Evolutionary conservation across 2,113 vertebrate genomes (phyloP).

Genomic region (Psittacus erithacus): DNA sequence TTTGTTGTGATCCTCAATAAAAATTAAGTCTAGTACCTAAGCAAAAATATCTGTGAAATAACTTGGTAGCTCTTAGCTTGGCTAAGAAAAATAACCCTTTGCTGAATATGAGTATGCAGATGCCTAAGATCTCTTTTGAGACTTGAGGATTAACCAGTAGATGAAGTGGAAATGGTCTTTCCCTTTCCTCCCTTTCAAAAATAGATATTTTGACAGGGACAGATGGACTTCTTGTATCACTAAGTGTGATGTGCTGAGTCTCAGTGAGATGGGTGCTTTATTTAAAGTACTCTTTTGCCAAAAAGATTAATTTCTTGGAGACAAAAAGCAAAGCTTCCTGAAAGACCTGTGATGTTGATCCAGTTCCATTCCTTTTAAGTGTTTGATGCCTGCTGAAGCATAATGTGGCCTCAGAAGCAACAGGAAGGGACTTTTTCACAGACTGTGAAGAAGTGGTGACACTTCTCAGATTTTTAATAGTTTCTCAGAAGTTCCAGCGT

Average conservation of each 20-base stretch:
- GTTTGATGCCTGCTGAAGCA: neutral
- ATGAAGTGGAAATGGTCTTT: neutral
- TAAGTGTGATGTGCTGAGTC: neutral
- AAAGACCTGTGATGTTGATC: conserved; percentile 38
- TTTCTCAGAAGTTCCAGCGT: conserved; percentile 32
- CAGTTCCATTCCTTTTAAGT: conserved; percentile 28
- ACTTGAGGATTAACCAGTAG: neutral
- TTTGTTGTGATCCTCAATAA: neutral
- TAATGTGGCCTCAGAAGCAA: conserved; percentile 21
- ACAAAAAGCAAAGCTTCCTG: conserved; percentile 2
- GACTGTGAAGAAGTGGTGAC: conserved; percentile 22
- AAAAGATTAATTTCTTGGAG: conserved; percentile 29
- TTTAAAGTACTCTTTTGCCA: conserved; percentile 39
- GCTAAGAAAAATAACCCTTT: neutral
- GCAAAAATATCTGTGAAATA: neutral
- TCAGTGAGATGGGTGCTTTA: neutral
- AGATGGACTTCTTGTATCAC: neutral
- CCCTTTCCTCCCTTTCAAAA: neutral
- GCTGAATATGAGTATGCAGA: neutral
- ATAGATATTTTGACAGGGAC: neutral
- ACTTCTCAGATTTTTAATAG: conserved; percentile 36
- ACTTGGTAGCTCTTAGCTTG: neutral
- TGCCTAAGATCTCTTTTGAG: neutral
- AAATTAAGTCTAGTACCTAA: neutral
- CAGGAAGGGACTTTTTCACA: neutral